Base-by-base conservation (phyloP, 2,888 invertebrate species). In the Cantharis lateralis region DNA sequence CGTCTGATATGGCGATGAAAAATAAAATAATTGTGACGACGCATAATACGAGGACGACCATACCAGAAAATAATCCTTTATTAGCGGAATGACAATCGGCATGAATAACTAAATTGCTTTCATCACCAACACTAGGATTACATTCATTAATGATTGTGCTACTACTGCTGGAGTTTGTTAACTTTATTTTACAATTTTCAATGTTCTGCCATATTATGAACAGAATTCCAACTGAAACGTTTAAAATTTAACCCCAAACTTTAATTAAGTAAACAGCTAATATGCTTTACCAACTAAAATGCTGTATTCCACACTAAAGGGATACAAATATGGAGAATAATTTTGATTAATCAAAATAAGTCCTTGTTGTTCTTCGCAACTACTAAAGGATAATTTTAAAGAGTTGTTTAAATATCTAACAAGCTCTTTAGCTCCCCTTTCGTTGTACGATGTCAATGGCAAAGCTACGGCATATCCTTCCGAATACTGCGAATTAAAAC, bases 241-340 rank as follows among this genome's bases (percentile, higher is more conserved):
- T 48, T 48, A 48, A 48, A 20, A 66, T 66, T n/a, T 66, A 18
- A 18, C 13, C 11, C 63, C 16, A 24, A 79, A 73, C 70, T 75
- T 71, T 24, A 24, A 32, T 68, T 71, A 15, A 72, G 70, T 15
- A 62, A 15, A 16, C 69, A 74, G 61, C 26, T 15, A 62, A 16
- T 71, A 82, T 4, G 9, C 5, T 87, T 88, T 88, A 93, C 93
- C 93, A 74, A 94, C 93, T 77, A 95, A 91, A 84, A 95, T 93
- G 87, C 93, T 94, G 87, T 93, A 95, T 87, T 95, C 94, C 26
- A 95, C 93, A 80, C 93, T 94, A 86, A 95, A 95, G 0, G 95
- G 95, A 83, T 94, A 95, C 15, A 95, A 88, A 85, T 95, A 95
- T 0, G 95, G 94, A 1, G 94, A 93, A 83, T 93, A 92, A 84